Base-by-base conservation (phyloP, 2,888 invertebrate genomes). In the Colletes collaris region DNA sequence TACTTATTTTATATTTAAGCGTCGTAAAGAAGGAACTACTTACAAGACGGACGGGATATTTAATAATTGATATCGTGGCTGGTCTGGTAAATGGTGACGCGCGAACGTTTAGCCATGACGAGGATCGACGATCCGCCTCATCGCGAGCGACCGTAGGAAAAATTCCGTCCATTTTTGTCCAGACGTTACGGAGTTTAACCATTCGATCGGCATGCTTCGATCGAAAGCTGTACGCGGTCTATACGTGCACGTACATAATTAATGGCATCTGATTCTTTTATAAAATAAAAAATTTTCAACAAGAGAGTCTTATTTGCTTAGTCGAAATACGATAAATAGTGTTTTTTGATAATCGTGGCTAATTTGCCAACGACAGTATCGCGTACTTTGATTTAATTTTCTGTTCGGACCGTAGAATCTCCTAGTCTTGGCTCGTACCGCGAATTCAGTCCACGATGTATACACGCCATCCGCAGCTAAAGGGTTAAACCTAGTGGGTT, bases 1-100 rank as follows among this genome's bases (percentile, higher is more conserved):
- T 92, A 92, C 92, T 92, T 93, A 92, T 92, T 92, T 92, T 92
- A 92, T 92, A 92, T 92, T 93, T 92, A 92, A 91, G 90, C 92
- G 89, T 89, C 92, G 86, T 92, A 93, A 93, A 93, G 91, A 92
- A 92, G 88, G 83, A 91, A 89, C 91, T 92, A 92, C 91, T 92
- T 91, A 91, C 90, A 86, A 88, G 90, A 88, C 88, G 89, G 88
- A 86, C 85, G 87, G 87, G 87, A 90, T 90, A 90, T 91, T 92
- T 90, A 91, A 92, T 92, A 91, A 92, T 90, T 89, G 88, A 91
- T 91, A 90, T 52, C 50, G 73, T 16, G 63, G 62, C 55, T 40
- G 71, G 73, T 52, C 46, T 53, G 68, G 77, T 55, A 60, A 58
- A 64, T 19, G 69, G 49, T 50, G 77, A 76, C 71, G 86, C 68